Percentiles rank a stretch among this genome's conserved stretches.
These are phyloP conservation scores for Diarsia rubi DNA, from an alignment of 2,888 invertebrate genomes.

Conservation along the genomic window DNA sequence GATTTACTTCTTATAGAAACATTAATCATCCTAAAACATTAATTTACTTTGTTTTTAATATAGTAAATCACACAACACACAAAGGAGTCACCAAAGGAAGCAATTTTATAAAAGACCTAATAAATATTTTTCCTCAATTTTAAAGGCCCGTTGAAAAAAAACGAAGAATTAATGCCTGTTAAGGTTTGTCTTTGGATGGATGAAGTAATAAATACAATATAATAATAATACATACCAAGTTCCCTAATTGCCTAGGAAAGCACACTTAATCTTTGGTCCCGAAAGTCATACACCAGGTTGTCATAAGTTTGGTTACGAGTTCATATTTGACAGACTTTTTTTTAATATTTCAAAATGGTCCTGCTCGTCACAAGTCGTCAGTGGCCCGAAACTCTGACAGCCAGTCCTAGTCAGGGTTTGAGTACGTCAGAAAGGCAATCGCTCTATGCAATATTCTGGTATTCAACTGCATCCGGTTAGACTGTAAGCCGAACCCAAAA, in stretches of 20 bases:
- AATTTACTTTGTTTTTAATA: neutral
- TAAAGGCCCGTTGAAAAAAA: neutral
- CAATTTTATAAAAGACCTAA: neutral
- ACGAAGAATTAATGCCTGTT: neutral
- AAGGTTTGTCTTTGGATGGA: accelerated
- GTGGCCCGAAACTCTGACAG: neutral
- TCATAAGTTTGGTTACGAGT: too few relatives aligned
- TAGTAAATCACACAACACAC: too few relatives aligned
- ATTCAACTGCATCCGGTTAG: neutral
- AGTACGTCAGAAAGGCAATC: neutral
- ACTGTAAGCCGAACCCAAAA: neutral
- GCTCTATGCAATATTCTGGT: too few relatives aligned
- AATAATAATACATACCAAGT: neutral
- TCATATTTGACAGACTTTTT: neutral
- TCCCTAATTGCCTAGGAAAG: neutral
- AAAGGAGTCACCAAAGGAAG: neutral
- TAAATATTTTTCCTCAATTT: neutral
- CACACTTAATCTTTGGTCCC: neutral
- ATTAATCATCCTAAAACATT: slow-evolving; percentile 19
- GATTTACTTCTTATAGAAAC: slow-evolving; percentile 4
- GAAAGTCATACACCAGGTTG: too few relatives aligned
- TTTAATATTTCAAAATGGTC: too few relatives aligned
- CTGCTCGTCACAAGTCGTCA: too few relatives aligned
- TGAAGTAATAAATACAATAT: too few relatives aligned
- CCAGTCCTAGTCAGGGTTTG: neutral